Percentiles rank a stretch among this genome's conserved stretches.
Conservation (phyloP, 2,888 invertebrate species). For the Iselma pallidipennis region DNA sequence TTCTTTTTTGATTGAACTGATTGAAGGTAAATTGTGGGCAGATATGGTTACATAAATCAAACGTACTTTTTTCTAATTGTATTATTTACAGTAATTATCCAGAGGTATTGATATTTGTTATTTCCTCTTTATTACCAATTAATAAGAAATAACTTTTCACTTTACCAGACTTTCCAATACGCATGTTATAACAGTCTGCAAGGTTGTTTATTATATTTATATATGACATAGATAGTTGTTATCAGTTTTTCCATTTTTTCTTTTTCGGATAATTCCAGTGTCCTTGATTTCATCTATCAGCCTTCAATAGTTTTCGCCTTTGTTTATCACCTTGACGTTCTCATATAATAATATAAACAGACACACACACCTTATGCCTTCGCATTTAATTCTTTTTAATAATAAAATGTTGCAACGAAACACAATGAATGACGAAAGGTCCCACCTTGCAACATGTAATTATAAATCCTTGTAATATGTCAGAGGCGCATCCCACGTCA, state of each 20-base stretch:
- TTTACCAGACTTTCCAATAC: neutral
- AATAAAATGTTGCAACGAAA: slow-evolving; percentile 28
- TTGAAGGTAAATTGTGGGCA: neutral
- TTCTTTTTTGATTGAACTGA: too few species aligned
- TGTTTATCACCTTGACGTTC: neutral
- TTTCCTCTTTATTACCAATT: slow-evolving; percentile 18
- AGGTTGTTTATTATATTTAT: neutral
- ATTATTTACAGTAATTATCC: slow-evolving; percentile 20
- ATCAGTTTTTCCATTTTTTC: neutral
- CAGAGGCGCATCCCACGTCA: slow-evolving; percentile 36
- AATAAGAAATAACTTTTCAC: slow-evolving; percentile 15
- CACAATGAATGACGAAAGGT: slow-evolving; percentile 37
- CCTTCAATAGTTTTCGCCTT: neutral
- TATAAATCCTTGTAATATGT: slow-evolving; percentile 39
- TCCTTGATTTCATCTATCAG: neutral
- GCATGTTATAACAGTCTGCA: neutral
- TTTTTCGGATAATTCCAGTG: neutral
- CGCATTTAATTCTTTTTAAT: slow-evolving; percentile 28
- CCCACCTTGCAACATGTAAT: slow-evolving; percentile 34
- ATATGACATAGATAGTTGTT: neutral
- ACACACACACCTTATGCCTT: slow-evolving; percentile 31
- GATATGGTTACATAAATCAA: neutral
- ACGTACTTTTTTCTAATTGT: too few species aligned
- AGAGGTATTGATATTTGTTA: slow-evolving; percentile 10
- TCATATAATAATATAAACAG: too few species aligned